These are phyloP conservation scores for Conus ventricosus DNA, from an alignment of 1,140 invertebrate species.

Conservation along the genomic window DNA sequence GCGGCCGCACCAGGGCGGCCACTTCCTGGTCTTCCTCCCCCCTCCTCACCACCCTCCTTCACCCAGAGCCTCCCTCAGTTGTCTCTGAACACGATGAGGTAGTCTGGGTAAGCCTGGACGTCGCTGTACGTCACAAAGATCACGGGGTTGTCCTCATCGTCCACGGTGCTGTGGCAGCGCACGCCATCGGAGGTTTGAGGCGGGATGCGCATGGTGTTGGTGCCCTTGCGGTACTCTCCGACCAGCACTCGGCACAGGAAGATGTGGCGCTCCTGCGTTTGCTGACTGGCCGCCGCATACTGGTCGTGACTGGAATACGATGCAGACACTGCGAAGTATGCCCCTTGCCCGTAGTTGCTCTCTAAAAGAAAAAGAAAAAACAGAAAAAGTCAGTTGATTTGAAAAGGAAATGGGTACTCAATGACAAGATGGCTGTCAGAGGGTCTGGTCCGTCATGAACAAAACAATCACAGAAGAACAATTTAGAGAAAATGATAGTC, in stretches of 20 bases:
- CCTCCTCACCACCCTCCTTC: too few relatives aligned
- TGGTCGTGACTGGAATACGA: constrained; percentile 43
- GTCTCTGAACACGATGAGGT: constrained; percentile 50
- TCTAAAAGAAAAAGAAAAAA: background rate
- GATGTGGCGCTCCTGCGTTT: constrained; percentile 37
- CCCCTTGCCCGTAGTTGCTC: constrained; percentile 49
- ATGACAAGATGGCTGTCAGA: too few relatives aligned
- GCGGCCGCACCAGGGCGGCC: too few relatives aligned
- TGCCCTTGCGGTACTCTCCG: constrained; percentile 48
- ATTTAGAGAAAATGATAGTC: too few relatives aligned
- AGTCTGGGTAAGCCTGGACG: constrained; percentile 67
- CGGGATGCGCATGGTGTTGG: constrained; percentile 35
- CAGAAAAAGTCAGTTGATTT: too few relatives aligned
- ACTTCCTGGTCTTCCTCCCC: too few relatives aligned
- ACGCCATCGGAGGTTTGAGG: constrained; percentile 29
- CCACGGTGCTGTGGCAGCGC: constrained; percentile 57
- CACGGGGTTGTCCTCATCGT: constrained; percentile 44
- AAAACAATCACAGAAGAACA: too few relatives aligned
- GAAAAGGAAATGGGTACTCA: background rate
- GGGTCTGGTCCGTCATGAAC: too few relatives aligned
- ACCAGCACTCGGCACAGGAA: constrained; percentile 50
- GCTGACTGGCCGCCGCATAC: constrained; percentile 41
- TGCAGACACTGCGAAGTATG: constrained; percentile 49
- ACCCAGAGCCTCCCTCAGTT: background rate
- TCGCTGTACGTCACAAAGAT: constrained; percentile 68